Percentiles rank a stretch among this genome's conserved stretches.
Evolutionary conservation across 1,140 invertebrate genomes (phyloP).

Genomic region (Musca domestica): DNA sequence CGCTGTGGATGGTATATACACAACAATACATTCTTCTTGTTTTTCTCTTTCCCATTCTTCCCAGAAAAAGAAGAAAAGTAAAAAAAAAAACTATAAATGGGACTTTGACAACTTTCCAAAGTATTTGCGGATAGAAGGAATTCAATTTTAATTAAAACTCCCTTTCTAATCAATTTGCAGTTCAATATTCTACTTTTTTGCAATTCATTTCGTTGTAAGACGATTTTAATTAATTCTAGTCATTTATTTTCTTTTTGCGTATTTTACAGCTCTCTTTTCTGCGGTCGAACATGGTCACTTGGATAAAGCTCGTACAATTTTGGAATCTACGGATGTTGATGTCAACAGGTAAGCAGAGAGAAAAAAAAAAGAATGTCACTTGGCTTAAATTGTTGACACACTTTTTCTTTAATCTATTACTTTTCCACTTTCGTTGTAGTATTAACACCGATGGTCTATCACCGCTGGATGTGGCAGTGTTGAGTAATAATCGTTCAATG

Average conservation of each 20-base stretch:
- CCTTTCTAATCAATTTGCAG: background rate
- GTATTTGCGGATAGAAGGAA: no score
- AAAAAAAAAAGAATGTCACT: background rate
- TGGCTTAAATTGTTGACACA: background rate
- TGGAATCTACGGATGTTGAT: conserved; percentile 87
- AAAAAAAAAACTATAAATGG: no score
- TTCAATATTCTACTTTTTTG: no score
- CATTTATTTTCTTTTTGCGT: conserved; percentile 1
- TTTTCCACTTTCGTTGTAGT: conserved; percentile 54
- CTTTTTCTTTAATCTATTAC: background rate
- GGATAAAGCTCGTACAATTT: conserved; percentile 83
- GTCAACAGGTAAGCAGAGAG: conserved; percentile 76
- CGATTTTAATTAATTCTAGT: no score
- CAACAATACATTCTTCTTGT: no score
- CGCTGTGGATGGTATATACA: no score
- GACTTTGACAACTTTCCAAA: no score
- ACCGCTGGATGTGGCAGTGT: conserved; percentile 84
- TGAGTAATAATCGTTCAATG: conserved; percentile 82
- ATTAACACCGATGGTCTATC: conserved; percentile 86
- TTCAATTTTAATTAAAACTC: background rate
- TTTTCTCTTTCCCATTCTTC: no score
- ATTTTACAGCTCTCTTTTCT: conserved; percentile 78
- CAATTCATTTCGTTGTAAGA: no score
- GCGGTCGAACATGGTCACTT: conserved; percentile 91
- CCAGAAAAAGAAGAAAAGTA: no score